Evolutionary conservation across 2,888 invertebrate species (phyloP), one percentile per base, ranked within the genome.

Genomic region (Deilephila porcellus): DNA sequence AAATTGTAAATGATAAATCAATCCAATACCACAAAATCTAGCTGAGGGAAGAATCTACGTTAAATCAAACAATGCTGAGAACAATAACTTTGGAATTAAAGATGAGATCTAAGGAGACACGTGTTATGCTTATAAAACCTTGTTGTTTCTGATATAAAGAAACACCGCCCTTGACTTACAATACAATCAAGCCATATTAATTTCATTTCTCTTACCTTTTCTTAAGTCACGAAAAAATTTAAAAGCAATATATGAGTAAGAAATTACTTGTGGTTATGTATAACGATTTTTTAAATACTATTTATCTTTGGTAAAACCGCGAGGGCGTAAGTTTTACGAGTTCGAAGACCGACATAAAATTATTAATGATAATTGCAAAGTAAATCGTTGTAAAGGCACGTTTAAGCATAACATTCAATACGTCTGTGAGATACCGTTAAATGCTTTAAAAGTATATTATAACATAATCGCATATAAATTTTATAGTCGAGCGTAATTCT

Each of bases 351-450:
- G 25, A 53, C 20, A 34, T 72, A 63, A 72, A 72, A 53, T 3
- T 63, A 20, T 72, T 63, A 60, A 72, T 56, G 63, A 60, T 52
- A 63, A 72, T 20, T 72, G 34, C 63, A 72, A 70, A 74, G 53
- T 71, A 60, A 76, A 74, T 64, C 17, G 73, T 60, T 71, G 56
- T 74, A 63, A 74, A 72, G 59, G 67, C 52, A 60, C 70, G 59
- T 70, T 75, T 63, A 20, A 71, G 73, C 73, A 63, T 73, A 45
- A 62, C 67, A 37, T 56, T 34, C 29, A 59, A 53, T 67, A 52
- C 52, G 73, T 70, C 32, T 32, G 34, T 60, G 29, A 67, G 63
- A 71, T 73, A 74, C 74, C 73, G 74, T 70, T 71, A 52, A 71
- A n/a, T 63, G 56, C 63, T 63, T 52, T 63, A 63, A 71, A 63